Base-by-base conservation (phyloP, 2,888 invertebrate species). In the Busseola fusca region DNA sequence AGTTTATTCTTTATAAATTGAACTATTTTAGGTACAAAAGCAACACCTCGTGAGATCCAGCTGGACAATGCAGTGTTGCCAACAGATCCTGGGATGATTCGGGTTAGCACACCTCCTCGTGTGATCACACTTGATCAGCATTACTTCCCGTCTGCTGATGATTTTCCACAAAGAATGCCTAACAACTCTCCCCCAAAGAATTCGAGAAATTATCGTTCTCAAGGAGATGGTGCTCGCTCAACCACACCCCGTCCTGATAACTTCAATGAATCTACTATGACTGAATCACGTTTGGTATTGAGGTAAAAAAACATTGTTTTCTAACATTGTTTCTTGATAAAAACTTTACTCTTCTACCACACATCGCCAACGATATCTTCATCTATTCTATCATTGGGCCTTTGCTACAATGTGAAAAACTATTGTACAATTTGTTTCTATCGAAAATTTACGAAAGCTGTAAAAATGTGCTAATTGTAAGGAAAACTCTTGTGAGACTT, bases 51-150 rank as follows among this genome's bases (percentile, higher is more conserved):
- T 83, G 98, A 98, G 96, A 98, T 98, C 73, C 97, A 97, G 81
- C 94, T 98, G 88, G 98, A 98, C 89, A 98, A 98, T 96, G 97
- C 98, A 21, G 97, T 98, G 79, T 93, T 98, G 89, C 96, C 96
- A 59, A 96, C 97, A 74, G 97, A 97, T 84, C 97, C 97, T 50
- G 96, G 97, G 27, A 97, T 97, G 93, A 96, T 98, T 65, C 96
- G 98, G 79, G 98, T 99, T 63, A 97, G 98, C 93, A 99, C 99
- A 30, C 99, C 99, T 7, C 99, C 99, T 18, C 96, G 98, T 85
- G 97, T 97, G 30, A 97, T 99, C 68, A 99, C 98, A 18, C 95
- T 99, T 69, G 98, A 98, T 85, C 98, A 98, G 87, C 98, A 98
- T 89, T 97, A 97, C 81, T 98, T 98, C 88, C 98, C 98, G 52